A percentile compares a stretch with the other conserved stretches of the same genome.
phyloP scores from a whole-genome alignment of 1,140 invertebrate species.

The Wasmannia auropunctata region DNA sequence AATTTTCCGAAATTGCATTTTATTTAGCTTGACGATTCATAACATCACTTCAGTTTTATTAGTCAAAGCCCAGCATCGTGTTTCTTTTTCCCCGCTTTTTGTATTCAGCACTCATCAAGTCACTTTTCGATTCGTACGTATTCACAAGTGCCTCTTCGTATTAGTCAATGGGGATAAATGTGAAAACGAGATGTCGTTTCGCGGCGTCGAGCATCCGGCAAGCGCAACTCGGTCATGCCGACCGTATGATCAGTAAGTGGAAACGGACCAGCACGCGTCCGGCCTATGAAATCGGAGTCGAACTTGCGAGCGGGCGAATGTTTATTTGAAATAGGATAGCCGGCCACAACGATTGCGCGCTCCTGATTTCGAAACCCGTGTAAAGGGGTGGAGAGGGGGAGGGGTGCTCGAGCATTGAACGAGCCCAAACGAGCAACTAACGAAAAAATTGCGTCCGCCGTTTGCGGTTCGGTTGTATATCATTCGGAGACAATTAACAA shows the following conservation, averaged over 20 bases:
- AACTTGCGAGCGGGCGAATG: conserved; percentile 28
- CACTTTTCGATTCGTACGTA: neutral
- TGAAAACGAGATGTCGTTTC: conserved; percentile 60
- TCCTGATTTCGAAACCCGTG: conserved; percentile 52
- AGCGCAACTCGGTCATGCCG: neutral
- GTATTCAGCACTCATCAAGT: neutral
- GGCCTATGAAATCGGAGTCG: conserved; percentile 56
- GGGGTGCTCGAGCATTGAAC: conserved; percentile 8
- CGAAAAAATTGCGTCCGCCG: conserved; percentile 20
- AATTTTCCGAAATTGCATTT: conserved; percentile 3
- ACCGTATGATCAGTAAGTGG: conserved; percentile 54
- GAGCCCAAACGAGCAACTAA: neutral
- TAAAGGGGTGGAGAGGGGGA: too few species aligned
- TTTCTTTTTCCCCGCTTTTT: neutral
- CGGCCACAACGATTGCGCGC: conserved; percentile 23
- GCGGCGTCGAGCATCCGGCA: conserved; percentile 32
- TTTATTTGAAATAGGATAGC: conserved; percentile 64
- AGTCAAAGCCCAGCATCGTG: neutral
- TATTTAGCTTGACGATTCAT: neutral
- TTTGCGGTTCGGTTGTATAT: conserved; percentile 13
- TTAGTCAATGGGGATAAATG: conserved; percentile 61
- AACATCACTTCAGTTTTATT: conserved; percentile 33
- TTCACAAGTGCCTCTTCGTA: conserved; percentile 1
- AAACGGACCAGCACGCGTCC: conserved; percentile 44
- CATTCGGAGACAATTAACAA: conserved; percentile 14